Evolutionary conservation across 2,797 vertebrate species (phyloP), one percentile per base, ranked within the genome.

Genomic region (Acanthurus tractus): DNA sequence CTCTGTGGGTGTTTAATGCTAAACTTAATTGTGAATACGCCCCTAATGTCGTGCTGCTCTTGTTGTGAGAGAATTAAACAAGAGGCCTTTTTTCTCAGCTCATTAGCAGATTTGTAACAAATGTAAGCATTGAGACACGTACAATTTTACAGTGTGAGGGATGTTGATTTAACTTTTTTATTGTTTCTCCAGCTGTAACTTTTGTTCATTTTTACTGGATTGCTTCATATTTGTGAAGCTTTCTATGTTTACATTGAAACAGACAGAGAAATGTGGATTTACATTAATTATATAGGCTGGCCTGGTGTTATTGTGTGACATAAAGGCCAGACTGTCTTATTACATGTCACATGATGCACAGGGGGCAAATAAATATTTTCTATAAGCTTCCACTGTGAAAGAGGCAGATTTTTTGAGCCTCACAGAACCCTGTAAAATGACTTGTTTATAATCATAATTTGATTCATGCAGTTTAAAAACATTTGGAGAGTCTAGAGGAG

Each of bases 21-120:
- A 3, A 40, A 79, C 36, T 61, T 79, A 71, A 83, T 62, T 83
- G 38, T 80, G 57, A 50, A 34, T 58, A 52, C 10, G 22, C 38
- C 67, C 48, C 67, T 82, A 54, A 75, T 73, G 53, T 38, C 69
- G 29, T 54, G 57, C 22, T 76, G 62, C 34, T 76, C 18, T 84
- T 69, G 70, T 68, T 77, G 40, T 36, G 54, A 34, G 36, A 70
- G 44, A 70, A 45, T 81, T 83, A 71, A 75, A 71, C 66, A 71
- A 54, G 36, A 76, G 5, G 59, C 29, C 42, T 65, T 73, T 73
- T 48, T 79, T 34, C 54, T 64, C 1, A 7, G 20, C 70, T 89
- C 56, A 78, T 79, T 84, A 61, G 40, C 38, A 65, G 50, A 34
- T 58, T 50, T 44, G 3, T 38, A 36, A 64, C 22, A 70, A 56